phyloP scores from a whole-genome alignment of 2,888 invertebrate species.

The Prosopocoilus inquinatus region DNA sequence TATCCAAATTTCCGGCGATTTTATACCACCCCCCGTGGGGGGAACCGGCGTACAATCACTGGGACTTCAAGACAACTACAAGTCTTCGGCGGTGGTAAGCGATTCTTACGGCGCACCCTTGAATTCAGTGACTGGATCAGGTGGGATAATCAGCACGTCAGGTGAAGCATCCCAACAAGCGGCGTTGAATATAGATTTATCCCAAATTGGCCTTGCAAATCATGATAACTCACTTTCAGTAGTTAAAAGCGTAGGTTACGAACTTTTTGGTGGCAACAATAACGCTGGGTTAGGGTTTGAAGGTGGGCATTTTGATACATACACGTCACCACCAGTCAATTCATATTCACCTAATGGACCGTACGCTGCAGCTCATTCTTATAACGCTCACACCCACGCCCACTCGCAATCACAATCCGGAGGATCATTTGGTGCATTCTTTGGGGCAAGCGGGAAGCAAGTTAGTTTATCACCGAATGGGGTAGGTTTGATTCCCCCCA shows the following conservation, averaged over 20 bases:
- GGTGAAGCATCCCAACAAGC: constrained; percentile 47
- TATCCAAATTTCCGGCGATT: constrained; percentile 44
- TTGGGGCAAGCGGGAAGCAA: constrained; percentile 42
- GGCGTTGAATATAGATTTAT: constrained; percentile 14
- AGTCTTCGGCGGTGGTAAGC: constrained; percentile 37
- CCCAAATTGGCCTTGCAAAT: constrained; percentile 30
- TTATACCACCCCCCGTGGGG: constrained; percentile 38
- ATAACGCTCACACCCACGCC: constrained; percentile 42
- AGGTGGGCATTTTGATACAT: constrained; percentile 23
- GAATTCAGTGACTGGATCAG: constrained; percentile 49
- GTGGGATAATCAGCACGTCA: constrained; percentile 43
- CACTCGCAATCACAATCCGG: constrained; percentile 4
- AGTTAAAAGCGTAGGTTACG: constrained; percentile 51
- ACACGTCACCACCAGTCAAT: constrained; percentile 42
- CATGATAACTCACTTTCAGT: constrained; percentile 40
- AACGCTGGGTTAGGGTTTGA: constrained; percentile 8
- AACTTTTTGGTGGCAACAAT: constrained; percentile 37
- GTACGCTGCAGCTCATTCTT: constrained; percentile 44
- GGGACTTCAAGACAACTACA: constrained; percentile 13
- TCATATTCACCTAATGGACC: constrained; percentile 45
- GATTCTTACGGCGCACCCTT: constrained; percentile 58
- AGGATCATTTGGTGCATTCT: constrained; percentile 9
- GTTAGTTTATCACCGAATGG: constrained; percentile 26
- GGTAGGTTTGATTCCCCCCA: constrained; percentile 58
- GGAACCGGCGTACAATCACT: constrained; percentile 19